Percentiles rank a stretch among this genome's conserved stretches.
Conservation (phyloP, 2,888 invertebrate species). For the Lasioglossum zephyrum region DNA sequence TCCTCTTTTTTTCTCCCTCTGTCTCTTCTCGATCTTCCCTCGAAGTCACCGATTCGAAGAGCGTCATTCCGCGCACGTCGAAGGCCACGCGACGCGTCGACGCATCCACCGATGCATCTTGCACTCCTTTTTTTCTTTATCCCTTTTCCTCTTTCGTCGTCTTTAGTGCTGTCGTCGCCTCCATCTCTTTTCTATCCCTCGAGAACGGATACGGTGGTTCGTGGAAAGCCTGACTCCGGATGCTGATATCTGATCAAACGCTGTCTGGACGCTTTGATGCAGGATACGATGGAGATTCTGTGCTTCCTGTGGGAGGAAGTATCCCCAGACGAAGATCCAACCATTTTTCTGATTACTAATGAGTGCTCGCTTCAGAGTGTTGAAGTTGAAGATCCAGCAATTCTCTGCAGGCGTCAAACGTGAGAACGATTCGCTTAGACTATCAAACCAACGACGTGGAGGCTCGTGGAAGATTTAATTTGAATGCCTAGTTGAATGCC, state of each 20-base stretch:
- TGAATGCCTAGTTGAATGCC: not conserved
- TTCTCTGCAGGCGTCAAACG: not conserved
- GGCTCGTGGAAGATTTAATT: not conserved
- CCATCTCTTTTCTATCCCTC: conserved; percentile 1
- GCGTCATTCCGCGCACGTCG: conserved; percentile 78
- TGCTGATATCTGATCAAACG: conserved; percentile 40
- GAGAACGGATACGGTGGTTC: conserved; percentile 44
- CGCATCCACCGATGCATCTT: conserved; percentile 32
- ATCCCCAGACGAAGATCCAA: not conserved
- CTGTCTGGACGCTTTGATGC: not conserved
- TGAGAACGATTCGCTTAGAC: not conserved
- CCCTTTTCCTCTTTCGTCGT: conserved; percentile 21
- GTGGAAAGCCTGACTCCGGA: conserved; percentile 54
- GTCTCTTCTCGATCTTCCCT: conserved; percentile 27
- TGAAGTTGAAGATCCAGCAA: not conserved
- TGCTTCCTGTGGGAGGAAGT: not conserved
- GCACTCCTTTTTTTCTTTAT: not conserved
- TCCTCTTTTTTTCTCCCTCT: conserved; percentile 37
- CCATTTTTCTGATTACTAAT: not conserved
- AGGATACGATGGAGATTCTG: not conserved
- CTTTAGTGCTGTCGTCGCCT: not conserved
- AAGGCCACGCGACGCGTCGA: conserved; percentile 77
- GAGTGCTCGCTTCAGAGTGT: not conserved
- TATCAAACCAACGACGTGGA: not conserved
- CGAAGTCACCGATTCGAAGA: conserved; percentile 54